Base-by-base conservation (phyloP, 2,797 vertebrate species). In the Xenentodon cancila region DNA sequence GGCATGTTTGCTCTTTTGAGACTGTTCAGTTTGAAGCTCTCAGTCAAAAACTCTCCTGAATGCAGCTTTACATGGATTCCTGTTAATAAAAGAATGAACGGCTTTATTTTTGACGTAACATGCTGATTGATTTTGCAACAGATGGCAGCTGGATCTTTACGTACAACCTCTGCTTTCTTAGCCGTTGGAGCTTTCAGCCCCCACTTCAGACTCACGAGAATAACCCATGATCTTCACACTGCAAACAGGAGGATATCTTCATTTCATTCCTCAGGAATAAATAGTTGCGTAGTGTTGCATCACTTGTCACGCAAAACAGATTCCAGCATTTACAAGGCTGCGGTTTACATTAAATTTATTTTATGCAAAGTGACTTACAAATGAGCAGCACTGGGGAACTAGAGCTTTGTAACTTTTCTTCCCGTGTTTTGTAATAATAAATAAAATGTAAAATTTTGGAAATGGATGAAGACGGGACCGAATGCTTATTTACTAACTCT, bases 121-220 rank as follows among this genome's bases (percentile, higher is more conserved):
- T 1, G 0, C 1, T 52, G 15, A 46, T 49, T 59, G 48, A 56
- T 71, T 68, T 50, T 17, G 7, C 42, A 22, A 11, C 20, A 18
- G 18, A 15, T 66, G 52, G 21, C 59, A 32, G 54, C 57, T 19
- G 37, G 25, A n/a, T 53, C 44, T 44, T 44, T 37, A 44, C 34
- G 9, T 37, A 37, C 34, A 40, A 16, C 37, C 13, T 40, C 15
- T 40, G 37, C 13, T 15, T 40, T 27, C 45, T 53, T 17, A 15
- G 42, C 53, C 3, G 46, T 15, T 44, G 68, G 57, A 53, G 9
- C 61, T 59, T 58, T 32, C 46, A 71, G 72, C 34, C 53, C 40
- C 65, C 46, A 37, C 37, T 18, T 19, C n/a, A 7, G 53, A 62
- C 25, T 60, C 20, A n/a, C 19, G 48, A 40, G 25, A 54, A 30